Conservation (phyloP, 2,797 vertebrate species). For the Parotocinclus haroldoi region DNA sequence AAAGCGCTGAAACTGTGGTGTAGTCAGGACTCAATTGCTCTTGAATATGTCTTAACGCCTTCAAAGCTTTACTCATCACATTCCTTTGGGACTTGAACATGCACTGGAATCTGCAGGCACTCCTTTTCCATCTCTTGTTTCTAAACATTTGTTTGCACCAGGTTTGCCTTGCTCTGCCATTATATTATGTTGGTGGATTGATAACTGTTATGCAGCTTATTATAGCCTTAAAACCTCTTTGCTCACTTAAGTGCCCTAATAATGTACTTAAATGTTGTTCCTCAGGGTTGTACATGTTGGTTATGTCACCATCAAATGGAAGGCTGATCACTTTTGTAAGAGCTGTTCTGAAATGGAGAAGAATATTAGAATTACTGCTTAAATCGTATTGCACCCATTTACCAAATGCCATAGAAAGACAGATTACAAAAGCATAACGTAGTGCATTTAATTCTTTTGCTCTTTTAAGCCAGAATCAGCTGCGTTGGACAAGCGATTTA, state of each 20-base stretch:
- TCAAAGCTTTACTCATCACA: constrained; percentile 32
- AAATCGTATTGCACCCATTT: no score
- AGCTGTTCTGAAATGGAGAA: no score
- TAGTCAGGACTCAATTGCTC: constrained; percentile 17
- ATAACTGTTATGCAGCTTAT: constrained; percentile 12
- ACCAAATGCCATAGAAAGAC: no score
- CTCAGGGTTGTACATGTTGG: constrained; percentile 34
- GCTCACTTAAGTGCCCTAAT: constrained; percentile 38
- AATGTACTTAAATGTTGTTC: constrained; percentile 31
- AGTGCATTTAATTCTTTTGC: no score
- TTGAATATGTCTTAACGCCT: constrained; percentile 4
- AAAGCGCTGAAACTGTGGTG: constrained; percentile 21
- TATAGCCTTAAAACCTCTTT: constrained; percentile 23
- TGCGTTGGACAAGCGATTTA: no score
- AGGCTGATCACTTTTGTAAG: no score
- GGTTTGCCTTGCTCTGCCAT: constrained; percentile 33
- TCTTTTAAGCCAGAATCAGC: no score
- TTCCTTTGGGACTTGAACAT: constrained; percentile 65
- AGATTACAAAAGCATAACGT: no score
- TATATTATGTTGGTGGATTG: constrained; percentile 9
- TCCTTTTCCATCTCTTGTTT: constrained; percentile 36
- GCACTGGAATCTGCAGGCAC: constrained; percentile 68
- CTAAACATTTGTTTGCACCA: constrained; percentile 28
- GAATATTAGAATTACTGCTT: no score
- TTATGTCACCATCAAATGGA: constrained; percentile 22